A percentile compares a stretch with the other conserved stretches of the same genome.
Conservation (phyloP, 2,797 vertebrate genomes). For the Gymnothorax javanicus region DNA sequence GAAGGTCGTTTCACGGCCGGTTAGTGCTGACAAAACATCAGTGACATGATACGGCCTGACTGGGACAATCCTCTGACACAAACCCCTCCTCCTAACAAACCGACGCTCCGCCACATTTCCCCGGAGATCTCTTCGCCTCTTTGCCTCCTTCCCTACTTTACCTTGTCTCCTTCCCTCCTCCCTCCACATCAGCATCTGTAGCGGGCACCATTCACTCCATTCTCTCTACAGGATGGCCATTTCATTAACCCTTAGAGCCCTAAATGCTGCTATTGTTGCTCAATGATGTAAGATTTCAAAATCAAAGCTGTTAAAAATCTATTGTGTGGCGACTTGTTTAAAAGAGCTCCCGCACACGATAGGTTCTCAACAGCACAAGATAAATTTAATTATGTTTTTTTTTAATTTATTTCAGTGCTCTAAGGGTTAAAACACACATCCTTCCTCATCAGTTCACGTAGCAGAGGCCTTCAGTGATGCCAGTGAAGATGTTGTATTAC, state of each 20-base stretch:
- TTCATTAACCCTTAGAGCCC: neutral
- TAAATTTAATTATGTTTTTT: no score
- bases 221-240: neutral
- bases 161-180: neutral
- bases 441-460: neutral
- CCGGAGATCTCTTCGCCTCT: neutral
- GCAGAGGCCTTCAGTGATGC: no score
- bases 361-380: no score
- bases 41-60: constrained; percentile 28
- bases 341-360: no score
- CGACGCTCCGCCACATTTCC: neutral
- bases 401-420: no score
- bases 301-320: no score
- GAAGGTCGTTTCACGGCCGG: constrained; percentile 26
- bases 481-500: neutral
- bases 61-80: constrained; percentile 23
- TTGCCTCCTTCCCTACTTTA: neutral
- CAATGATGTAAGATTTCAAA: no score
- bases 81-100: neutral
- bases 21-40: constrained; percentile 29
- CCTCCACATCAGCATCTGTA: neutral
- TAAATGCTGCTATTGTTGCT: no score
- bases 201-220: neutral
- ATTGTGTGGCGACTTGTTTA: no score
- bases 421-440: no score